phyloP scores from a whole-genome alignment of 1,140 invertebrate species.

The Eupristina koningsbergeri region DNA sequence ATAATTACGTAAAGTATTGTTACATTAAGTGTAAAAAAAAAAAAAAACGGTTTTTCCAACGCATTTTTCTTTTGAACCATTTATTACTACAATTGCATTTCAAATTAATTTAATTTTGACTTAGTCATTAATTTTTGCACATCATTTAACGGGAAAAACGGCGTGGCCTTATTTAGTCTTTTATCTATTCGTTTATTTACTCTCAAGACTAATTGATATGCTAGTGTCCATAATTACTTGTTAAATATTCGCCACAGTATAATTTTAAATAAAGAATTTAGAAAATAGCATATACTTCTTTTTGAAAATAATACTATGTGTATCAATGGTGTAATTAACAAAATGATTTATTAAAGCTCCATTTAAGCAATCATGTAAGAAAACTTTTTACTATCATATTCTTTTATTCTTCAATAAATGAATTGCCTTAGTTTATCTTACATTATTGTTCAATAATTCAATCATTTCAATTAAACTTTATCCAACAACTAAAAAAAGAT shows the following conservation, averaged over 20 bases:
- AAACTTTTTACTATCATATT: not conserved
- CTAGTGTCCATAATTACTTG: not conserved
- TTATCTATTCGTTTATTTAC: too few relatives aligned
- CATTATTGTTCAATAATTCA: not conserved
- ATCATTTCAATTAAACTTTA: not conserved
- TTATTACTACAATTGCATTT: too few relatives aligned
- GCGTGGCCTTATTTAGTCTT: too few relatives aligned
- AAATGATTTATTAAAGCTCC: not conserved
- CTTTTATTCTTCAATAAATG: not conserved
- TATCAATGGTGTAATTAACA: too few relatives aligned
- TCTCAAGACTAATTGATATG: too few relatives aligned
- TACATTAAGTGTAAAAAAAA: not conserved
- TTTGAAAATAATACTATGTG: too few relatives aligned
- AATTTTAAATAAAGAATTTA: not conserved
- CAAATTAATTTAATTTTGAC: too few relatives aligned
- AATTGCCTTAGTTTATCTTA: not conserved
- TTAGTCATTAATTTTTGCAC: too few relatives aligned
- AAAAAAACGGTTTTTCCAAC: too few relatives aligned
- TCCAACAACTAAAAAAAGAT: not conserved
- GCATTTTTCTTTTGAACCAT: too few relatives aligned
- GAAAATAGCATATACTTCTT: not conserved
- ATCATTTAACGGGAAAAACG: too few relatives aligned
- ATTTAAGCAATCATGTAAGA: not conserved
- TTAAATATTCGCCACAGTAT: not conserved
- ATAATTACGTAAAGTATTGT: not conserved